phyloP scores from a whole-genome alignment of 1,140 invertebrate species.

The Trichomalopsis sarcophagae region DNA sequence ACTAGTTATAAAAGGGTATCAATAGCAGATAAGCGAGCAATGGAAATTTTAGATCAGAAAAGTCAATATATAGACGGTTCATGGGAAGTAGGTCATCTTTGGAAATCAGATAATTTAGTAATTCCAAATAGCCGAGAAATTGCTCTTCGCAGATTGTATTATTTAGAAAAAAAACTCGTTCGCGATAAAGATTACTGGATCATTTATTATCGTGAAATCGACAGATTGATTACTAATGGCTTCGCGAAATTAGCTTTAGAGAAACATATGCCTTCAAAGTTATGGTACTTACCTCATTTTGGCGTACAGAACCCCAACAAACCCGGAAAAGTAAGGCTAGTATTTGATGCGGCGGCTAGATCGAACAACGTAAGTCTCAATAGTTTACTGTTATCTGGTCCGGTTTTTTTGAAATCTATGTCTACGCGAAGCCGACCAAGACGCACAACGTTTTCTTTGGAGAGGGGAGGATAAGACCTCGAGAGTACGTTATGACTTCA shows the following conservation, averaged over 20 bases:
- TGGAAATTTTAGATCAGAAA: constrained; percentile 27
- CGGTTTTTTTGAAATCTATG: no score
- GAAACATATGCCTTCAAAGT: not conserved
- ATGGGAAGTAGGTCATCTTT: constrained; percentile 53
- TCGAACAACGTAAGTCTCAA: not conserved
- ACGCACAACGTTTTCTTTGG: no score
- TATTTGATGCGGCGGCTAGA: constrained; percentile 24
- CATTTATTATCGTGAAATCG: not conserved
- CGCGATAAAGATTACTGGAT: not conserved
- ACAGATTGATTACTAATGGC: not conserved
- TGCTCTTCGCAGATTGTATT: not conserved
- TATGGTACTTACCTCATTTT: constrained; percentile 20
- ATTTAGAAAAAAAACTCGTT: not conserved
- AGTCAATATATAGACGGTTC: not conserved
- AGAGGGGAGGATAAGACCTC: no score
- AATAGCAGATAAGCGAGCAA: not conserved
- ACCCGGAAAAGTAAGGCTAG: not conserved
- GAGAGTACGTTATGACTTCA: no score
- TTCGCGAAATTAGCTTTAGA: not conserved
- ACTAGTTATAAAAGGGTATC: not conserved
- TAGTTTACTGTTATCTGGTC: no score
- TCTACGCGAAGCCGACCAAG: no score
- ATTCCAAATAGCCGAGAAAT: not conserved
- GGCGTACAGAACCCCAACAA: not conserved
- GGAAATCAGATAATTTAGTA: constrained; percentile 20